Evolutionary conservation across 2,797 vertebrate species (phyloP), one percentile per base, ranked within the genome.

Genomic region (Hyperoplus immaculatus): DNA sequence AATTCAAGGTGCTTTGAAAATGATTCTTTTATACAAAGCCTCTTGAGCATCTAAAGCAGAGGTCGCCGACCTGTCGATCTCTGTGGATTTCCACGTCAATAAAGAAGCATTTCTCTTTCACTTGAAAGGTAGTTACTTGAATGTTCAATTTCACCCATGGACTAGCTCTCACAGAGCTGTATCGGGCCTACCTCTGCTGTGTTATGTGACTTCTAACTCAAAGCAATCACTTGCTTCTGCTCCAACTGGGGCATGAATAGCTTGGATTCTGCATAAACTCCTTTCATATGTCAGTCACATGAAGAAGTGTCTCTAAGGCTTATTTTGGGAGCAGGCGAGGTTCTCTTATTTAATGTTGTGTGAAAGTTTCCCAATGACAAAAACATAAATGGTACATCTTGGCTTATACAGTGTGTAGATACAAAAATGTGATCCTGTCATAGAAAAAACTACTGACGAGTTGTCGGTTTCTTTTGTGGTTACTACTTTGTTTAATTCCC

Each of bases 131-230:
- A 36, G 38, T 50, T 46, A 29, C 29, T 29, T 29, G 29, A 29
- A 29, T 50, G 46, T 65, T 66, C 1, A 49, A 66, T 71, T 66
- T 78, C 14, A 67, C 0, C 36, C 39, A 46, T 66, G 55, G 47
- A 16, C 41, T 14, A 14, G 50, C 12, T 39, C 16, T 58, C 21
- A 8, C n/a, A 29, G 49, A 14, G 47, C 11, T 18, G 3, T 18
- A 8, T 46, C 4, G 4, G 50, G 9, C 5, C 8, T 7, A 51
- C 15, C 18, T 38, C 11, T 38, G 8, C 55, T 56, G 21, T 39
- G 8, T 62, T 47, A 21, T 8, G 55, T 9, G 43, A n/a, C 51
- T 15, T 41, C 18, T 66, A 43, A 59, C 59, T 43, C 38, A 47
- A 46, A 54, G 38, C 8, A 1, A 14, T 54, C 9, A n/a, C 46